Evolutionary conservation across 2,113 vertebrate genomes (phyloP), one percentile per base, ranked within the genome.

Genomic region (Vanacampus margaritifer): DNA sequence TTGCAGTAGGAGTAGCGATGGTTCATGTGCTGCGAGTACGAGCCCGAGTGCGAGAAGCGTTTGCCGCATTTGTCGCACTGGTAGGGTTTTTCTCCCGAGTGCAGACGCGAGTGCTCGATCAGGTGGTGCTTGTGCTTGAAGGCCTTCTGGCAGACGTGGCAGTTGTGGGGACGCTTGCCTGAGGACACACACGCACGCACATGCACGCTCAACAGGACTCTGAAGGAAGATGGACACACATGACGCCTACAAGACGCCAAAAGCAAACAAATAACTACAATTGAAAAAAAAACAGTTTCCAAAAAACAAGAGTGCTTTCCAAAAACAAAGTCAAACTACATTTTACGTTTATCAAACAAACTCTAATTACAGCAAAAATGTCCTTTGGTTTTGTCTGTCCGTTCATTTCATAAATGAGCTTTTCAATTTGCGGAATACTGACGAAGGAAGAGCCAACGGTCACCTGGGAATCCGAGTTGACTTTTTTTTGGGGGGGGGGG

Each of bases 61-160:
- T 99, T 99, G 78, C 97, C 97, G 37, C 97, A 99, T 88, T 98
- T 98, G 88, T 99, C 97, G 48, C 97, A 99, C 93, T 98, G 97
- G 81, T 99, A 99, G 28, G 97, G 97, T 82, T 99, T 99, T 89
- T 99, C 97, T 60, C 97, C 97, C 4, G 97, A 99, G 93, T 99
- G 97, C 84, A 99, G 93, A 61, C 97, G 86, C 45, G 96, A 98
- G 92, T 99, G 97, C 89, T 99, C 97, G 32, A 99, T 99, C 87
- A 99, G 94, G 90, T 99, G 97, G 80, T 99, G 97, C 90, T 99
- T 99, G 94, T 99, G 97, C 94, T 99, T 99, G 77, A 99, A 99
- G 32, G 97, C 97, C 88, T 99, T 99, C 94, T 98, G 98, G 93
- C 97, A 99, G 89, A 99, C 98, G 91, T 98, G 95, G 91, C 97